Evolutionary conservation across 2,113 vertebrate genomes (phyloP), one percentile per base, ranked within the genome.

Genomic region (Mixornis gularis): DNA sequence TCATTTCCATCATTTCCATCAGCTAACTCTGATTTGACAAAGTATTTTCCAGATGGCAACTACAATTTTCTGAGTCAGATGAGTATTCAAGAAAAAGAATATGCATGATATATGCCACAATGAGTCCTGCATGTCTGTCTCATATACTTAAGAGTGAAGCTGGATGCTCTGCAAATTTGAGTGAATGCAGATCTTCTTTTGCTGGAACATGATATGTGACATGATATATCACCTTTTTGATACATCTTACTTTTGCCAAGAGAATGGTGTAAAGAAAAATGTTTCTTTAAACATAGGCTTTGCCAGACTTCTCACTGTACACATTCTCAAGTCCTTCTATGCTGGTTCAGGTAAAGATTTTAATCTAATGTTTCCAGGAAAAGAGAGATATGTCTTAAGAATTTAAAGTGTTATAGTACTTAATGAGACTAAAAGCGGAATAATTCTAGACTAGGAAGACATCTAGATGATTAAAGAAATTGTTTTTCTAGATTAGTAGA

Each of bases 11-110:
- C 22, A 19, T 41, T 78, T 79, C 40, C 62, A 85, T 79, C 81
- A 60, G 34, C 17, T 74, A 64, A 49, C 68, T 95, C 77, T 62
- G 59, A 62, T 82, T 78, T 82, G 60, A 36, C 36, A 1, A 59
- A 82, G 56, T 25, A 63, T 94, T 96, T 87, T 91, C 46, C 87
- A 91, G 66, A 72, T 77, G 63, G 55, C 16, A 89, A 53, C 72
- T 85, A 32, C 0, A 3, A 63, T 85, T 71, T 60, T 82, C 26
- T 79, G 29, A 92, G 49, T 91, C 58, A 89, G 58, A 82, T 72
- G 38, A 91, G 49, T 72, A 89, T 71, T 92, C 25, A 92, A 53
- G 26, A 26, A 81, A 79, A 89, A 60, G 59, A 49, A 15, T 6
- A 25, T 4, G 1, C 48, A 21, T 38, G 21, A 87, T 71, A 48